These are phyloP conservation scores for Lepidochitona cinerea DNA, from an alignment of 2,888 invertebrate species.

Conservation along the genomic window DNA sequence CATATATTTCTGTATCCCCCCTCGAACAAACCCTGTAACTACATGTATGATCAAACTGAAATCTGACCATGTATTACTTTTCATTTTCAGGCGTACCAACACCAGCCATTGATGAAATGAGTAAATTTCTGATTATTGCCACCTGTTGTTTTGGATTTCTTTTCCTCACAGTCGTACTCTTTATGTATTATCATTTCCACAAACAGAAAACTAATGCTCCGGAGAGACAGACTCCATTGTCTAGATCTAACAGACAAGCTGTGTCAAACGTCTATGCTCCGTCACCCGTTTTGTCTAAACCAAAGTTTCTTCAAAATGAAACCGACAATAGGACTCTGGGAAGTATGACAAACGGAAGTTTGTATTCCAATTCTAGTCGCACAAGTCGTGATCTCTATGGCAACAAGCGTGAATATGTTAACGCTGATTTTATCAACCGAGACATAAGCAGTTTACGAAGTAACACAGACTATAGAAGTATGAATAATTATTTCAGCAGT, in stretches of 20 bases:
- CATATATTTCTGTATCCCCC: too few relatives aligned
- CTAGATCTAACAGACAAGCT: not conserved
- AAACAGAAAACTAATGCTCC: conserved; percentile 48
- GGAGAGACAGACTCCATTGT: conserved; percentile 8
- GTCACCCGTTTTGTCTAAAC: not conserved
- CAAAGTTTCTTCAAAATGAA: not conserved
- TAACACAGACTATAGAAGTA: not conserved
- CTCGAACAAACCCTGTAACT: too few relatives aligned
- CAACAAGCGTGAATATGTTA: not conserved
- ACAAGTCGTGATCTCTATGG: not conserved
- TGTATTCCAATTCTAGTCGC: not conserved
- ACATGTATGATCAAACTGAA: too few relatives aligned
- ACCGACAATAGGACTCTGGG: not conserved
- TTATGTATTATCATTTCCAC: conserved; percentile 55
- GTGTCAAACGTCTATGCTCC: not conserved
- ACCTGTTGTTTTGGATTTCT: conserved; percentile 60
- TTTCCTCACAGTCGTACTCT: conserved; percentile 57
- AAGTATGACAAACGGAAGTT: not conserved
- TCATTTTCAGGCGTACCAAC: conserved; percentile 46
- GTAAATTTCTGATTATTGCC: conserved; percentile 56
- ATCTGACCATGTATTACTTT: too few relatives aligned
- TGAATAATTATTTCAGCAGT: not conserved
- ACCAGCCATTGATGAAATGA: conserved; percentile 59
- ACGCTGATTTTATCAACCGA: not conserved
- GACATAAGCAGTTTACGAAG: not conserved